phyloP scores from a whole-genome alignment of 1,140 invertebrate species.

The Melipona quadrifasciata region DNA sequence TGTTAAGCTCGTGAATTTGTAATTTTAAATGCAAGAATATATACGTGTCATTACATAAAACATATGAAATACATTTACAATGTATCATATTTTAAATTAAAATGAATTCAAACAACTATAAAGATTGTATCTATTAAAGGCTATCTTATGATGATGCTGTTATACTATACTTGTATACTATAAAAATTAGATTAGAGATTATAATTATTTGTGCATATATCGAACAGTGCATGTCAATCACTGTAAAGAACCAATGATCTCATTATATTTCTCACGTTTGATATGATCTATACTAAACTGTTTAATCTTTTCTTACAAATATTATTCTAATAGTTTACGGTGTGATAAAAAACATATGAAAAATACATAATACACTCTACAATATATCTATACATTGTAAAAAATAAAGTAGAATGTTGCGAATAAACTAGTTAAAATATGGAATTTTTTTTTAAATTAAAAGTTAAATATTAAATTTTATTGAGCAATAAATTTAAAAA shows the following conservation, averaged over 20 bases:
- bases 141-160: not conserved
- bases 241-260: not conserved
- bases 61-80: not conserved
- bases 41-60: constrained; percentile 18
- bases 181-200: not conserved
- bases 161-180: too few relatives aligned
- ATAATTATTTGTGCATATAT: not conserved
- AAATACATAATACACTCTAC: not conserved
- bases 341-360: not conserved
- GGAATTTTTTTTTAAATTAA: not conserved
- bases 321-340: not conserved
- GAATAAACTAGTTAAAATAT: not conserved
- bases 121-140: not conserved
- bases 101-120: not conserved
- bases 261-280: not conserved
- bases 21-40: constrained; percentile 4
- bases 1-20: constrained; percentile 1
- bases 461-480: not conserved
- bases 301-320: not conserved
- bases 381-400: not conserved
- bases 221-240: not conserved
- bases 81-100: constrained; percentile 20
- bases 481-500: not conserved
- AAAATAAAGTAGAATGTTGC: not conserved
- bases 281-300: not conserved